Conservation (phyloP, 2,888 invertebrate genomes). For the Polydesmus complanatus region DNA sequence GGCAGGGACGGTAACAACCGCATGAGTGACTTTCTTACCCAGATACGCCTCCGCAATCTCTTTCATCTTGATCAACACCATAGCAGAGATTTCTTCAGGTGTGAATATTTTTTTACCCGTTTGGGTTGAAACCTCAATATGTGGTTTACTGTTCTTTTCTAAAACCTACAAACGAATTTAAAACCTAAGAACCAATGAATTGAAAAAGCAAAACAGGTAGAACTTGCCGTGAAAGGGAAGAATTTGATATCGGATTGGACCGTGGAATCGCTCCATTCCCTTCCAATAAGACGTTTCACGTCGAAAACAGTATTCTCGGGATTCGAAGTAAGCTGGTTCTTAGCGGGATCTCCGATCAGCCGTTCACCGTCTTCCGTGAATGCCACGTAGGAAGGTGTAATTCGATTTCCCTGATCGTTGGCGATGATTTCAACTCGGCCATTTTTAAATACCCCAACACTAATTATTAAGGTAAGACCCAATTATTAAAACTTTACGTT, state of each 20-base stretch:
- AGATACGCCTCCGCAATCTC: constrained; percentile 96
- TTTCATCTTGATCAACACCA: constrained; percentile 97
- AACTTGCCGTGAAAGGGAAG: constrained; percentile 36
- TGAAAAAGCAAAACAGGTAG: neutral
- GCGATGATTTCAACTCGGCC: constrained; percentile 40
- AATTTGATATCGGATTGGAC: constrained; percentile 41
- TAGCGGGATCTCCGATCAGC: constrained; percentile 42
- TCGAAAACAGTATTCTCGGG: constrained; percentile 45
- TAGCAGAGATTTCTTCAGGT: constrained; percentile 97
- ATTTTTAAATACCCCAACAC: constrained; percentile 33
- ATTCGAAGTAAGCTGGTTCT: constrained; percentile 43
- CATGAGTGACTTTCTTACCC: constrained; percentile 76
- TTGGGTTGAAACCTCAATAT: constrained; percentile 68
- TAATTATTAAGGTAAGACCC: too few relatives aligned
- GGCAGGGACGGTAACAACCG: constrained; percentile 89
- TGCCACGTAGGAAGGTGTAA: constrained; percentile 40
- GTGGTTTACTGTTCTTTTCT: constrained; percentile 87
- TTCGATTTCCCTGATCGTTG: constrained; percentile 40
- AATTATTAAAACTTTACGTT: too few relatives aligned
- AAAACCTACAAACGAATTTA: constrained; percentile 42
- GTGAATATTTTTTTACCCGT: constrained; percentile 83
- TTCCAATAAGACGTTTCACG: constrained; percentile 41
- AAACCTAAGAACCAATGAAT: neutral
- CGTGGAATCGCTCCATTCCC: constrained; percentile 37
- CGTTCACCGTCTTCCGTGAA: constrained; percentile 38